Conservation (phyloP, 2,888 invertebrate species). For the Agrotis ipsilon region DNA sequence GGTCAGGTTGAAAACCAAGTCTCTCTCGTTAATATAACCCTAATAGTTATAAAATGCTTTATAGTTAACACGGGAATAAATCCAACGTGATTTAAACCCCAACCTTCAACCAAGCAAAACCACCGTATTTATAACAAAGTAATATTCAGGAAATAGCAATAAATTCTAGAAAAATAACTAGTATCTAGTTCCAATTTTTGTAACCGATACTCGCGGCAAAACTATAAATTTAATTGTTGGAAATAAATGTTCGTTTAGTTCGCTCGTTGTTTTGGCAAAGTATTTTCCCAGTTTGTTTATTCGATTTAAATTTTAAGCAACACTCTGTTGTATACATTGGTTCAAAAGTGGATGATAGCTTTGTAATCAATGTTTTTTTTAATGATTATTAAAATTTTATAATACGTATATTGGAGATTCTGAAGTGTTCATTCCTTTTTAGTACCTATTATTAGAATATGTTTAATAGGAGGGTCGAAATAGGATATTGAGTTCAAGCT, state of each 20-base stretch:
- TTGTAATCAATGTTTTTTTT: neutral
- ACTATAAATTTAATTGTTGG: slow-evolving; percentile 55
- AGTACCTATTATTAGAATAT: too few relatives aligned
- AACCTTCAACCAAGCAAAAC: neutral
- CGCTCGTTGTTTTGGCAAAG: slow-evolving; percentile 30
- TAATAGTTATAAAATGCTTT: slow-evolving; percentile 40
- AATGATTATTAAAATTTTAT: too few relatives aligned
- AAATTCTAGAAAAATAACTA: slow-evolving; percentile 24
- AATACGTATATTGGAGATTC: too few relatives aligned
- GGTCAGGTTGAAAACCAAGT: slow-evolving; percentile 10
- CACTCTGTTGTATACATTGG: neutral
- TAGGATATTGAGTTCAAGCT: too few relatives aligned
- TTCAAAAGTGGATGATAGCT: too few relatives aligned
- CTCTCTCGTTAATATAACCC: neutral
- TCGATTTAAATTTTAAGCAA: slow-evolving; percentile 32
- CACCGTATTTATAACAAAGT: neutral
- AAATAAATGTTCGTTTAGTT: slow-evolving; percentile 39
- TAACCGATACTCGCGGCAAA: slow-evolving; percentile 21
- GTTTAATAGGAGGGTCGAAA: too few relatives aligned
- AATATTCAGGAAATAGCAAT: neutral
- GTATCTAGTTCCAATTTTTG: slow-evolving; percentile 38
- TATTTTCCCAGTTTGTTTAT: slow-evolving; percentile 35
- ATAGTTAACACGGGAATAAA: slow-evolving; percentile 46
- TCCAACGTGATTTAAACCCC: slow-evolving; percentile 37
- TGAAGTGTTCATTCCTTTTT: too few relatives aligned